Percentiles rank a stretch among this genome's conserved stretches.
These are phyloP conservation scores for Panzeria rudis DNA, from an alignment of 2,888 invertebrate species.

Conservation along the genomic window DNA sequence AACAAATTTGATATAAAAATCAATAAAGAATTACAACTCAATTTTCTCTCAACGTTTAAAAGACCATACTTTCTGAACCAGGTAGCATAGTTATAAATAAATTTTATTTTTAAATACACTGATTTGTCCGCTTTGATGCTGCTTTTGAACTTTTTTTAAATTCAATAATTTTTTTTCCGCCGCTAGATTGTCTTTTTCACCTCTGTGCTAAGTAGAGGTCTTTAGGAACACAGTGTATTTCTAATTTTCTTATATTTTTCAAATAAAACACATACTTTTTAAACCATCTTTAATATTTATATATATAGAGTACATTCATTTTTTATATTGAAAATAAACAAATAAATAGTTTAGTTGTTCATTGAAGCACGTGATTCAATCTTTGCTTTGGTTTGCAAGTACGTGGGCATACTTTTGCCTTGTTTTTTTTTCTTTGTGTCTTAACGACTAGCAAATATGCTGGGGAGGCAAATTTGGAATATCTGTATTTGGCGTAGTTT, in stretches of 20 bases:
- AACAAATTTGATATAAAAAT: too few species aligned
- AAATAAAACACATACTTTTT: background rate
- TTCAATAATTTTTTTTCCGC: too few species aligned
- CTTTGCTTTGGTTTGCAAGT: conserved; percentile 50
- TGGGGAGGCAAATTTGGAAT: conserved; percentile 36
- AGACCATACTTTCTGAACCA: too few species aligned
- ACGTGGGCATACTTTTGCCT: conserved; percentile 52
- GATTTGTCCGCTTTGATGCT: too few species aligned
- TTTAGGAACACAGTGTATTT: too few species aligned
- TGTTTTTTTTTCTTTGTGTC: conserved; percentile 25
- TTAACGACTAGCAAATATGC: conserved; percentile 38
- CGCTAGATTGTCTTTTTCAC: too few species aligned
- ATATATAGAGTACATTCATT: background rate
- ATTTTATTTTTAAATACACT: too few species aligned
- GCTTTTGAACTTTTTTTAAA: too few species aligned
- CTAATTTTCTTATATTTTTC: background rate
- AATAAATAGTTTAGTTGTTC: conserved; percentile 65
- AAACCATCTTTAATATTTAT: background rate
- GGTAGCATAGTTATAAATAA: too few species aligned
- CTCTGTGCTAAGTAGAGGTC: too few species aligned
- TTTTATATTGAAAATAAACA: conserved; percentile 39
- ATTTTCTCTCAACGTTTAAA: too few species aligned
- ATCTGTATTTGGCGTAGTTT: conserved; percentile 21
- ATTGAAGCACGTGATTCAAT: conserved; percentile 70
- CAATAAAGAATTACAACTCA: too few species aligned